phyloP scores from a whole-genome alignment of 1,140 invertebrate genomes.

The Sycobia sp. region DNA sequence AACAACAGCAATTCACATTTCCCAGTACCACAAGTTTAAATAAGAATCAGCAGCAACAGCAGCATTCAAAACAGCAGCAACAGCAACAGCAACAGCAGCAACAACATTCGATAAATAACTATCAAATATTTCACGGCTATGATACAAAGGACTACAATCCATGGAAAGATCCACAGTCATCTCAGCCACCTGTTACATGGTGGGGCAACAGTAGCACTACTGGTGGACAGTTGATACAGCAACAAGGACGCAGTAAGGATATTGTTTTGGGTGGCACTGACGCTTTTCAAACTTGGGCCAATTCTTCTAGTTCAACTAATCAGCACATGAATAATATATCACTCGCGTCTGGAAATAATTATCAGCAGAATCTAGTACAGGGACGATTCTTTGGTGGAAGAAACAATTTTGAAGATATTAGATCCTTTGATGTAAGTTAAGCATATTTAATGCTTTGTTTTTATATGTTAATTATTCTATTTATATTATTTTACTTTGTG shows the following conservation, averaged over 20 bases:
- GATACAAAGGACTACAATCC: slow-evolving; percentile 47
- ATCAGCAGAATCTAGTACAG: slow-evolving; percentile 40
- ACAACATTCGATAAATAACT: slow-evolving; percentile 38
- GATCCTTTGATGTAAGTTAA: slow-evolving; percentile 45
- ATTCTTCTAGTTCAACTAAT: slow-evolving; percentile 36
- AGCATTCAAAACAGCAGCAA: too few species aligned
- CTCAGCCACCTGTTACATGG: slow-evolving; percentile 47
- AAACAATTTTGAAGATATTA: slow-evolving; percentile 45
- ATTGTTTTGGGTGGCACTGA: slow-evolving; percentile 32
- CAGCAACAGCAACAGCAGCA: slow-evolving; percentile 35
- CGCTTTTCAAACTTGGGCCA: slow-evolving; percentile 47
- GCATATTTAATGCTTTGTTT: neutral
- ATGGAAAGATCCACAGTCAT: slow-evolving; percentile 49
- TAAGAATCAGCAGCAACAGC: slow-evolving; percentile 38
- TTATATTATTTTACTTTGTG: neutral
- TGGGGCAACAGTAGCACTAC: slow-evolving; percentile 40
- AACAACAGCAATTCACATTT: slow-evolving; percentile 42
- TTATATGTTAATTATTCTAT: neutral
- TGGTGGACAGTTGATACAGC: slow-evolving; percentile 26
- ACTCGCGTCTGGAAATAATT: slow-evolving; percentile 43
- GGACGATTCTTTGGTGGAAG: slow-evolving; percentile 35
- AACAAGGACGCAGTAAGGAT: slow-evolving; percentile 39
- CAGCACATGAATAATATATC: slow-evolving; percentile 39
- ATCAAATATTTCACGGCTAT: slow-evolving; percentile 45
- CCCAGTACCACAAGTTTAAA: slow-evolving; percentile 33